Base-by-base conservation (phyloP, 2,113 vertebrate species). In the Crotophaga sulcirostris region DNA sequence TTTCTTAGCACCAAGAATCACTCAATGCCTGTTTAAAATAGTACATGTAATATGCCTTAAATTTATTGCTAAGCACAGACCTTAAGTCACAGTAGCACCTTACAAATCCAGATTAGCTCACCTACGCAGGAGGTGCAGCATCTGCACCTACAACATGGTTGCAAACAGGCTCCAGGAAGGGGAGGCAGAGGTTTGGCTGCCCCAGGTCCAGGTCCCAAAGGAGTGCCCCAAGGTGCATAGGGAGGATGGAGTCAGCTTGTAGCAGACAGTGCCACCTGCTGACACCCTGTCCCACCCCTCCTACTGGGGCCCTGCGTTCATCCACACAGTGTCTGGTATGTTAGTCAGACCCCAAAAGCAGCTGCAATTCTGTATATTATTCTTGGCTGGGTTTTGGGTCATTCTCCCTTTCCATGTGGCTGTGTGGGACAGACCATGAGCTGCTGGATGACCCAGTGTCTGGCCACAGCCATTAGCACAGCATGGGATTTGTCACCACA, bases 261-360 rank as follows among this genome's bases (percentile, higher is more conserved):
- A 94, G 94, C 91, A 85, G n/a, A 95, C 70, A 97, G 62, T 96
- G 94, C 93, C 96, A 96, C 93, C 94, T 97, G 78, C 95, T 97
- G 96, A 96, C 85, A 90, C 81, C 87, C 60, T 0, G 0, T 58
- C 89, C 94, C 54, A 11, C 11, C 63, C 45, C 59, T 89, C 62
- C 54, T 16, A 0, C 42, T 1, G 0, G 34, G 34, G 28, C 11
- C 20, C 59, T 40, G 19, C 2, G 0, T 26, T 64, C 31, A 2
- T 4, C 19, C 47, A 49, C 21, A 0, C 7, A 4, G 0, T 14
- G 3, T 24, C 64, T 68, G 73, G 21, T 25, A 1, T 3, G 2
- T 16, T 21, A 38, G 34, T 38, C 69, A 52, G 21, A n/a, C 11
- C 19, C 16, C 60, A 26, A 56, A 52, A 78, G 24, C 33, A 72